Percentiles rank a stretch among this genome's conserved stretches.
Conservation (phyloP, 2,113 vertebrate genomes). For the Thinocorus orbignyianus region DNA sequence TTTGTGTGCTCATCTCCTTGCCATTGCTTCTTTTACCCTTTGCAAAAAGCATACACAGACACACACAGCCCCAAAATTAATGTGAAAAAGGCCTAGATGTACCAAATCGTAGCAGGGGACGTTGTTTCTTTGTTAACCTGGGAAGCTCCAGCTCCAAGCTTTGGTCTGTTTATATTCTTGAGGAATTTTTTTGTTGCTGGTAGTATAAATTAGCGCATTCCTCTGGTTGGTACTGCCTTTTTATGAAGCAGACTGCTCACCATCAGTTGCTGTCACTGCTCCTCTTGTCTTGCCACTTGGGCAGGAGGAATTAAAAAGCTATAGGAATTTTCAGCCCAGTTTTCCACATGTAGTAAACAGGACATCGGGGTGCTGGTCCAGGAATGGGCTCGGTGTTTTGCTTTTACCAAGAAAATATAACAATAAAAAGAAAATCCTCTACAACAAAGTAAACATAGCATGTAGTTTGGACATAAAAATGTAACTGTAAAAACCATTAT, state of each 20-base stretch:
- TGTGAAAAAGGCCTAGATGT: neutral
- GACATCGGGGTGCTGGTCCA: neutral
- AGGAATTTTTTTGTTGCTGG: neutral
- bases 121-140: neutral
- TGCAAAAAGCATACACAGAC: neutral
- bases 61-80: neutral
- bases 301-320: neutral
- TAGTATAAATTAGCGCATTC: neutral
- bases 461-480: neutral
- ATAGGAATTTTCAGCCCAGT: neutral
- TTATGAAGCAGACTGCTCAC: neutral
- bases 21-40: neutral
- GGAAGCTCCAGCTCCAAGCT: neutral
- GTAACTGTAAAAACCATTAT: neutral
- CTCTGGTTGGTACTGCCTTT: neutral
- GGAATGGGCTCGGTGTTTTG: neutral
- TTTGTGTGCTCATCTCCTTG: neutral
- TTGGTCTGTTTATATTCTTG: neutral
- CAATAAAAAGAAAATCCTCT: neutral
- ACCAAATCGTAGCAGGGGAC: neutral
- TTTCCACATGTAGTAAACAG: neutral
- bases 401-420: neutral
- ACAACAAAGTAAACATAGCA: neutral
- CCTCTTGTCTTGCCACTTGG: neutral
- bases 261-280: neutral